These are phyloP conservation scores for Neocrepidodera transversa DNA, from an alignment of 2,888 invertebrate species.

Conservation along the genomic window DNA sequence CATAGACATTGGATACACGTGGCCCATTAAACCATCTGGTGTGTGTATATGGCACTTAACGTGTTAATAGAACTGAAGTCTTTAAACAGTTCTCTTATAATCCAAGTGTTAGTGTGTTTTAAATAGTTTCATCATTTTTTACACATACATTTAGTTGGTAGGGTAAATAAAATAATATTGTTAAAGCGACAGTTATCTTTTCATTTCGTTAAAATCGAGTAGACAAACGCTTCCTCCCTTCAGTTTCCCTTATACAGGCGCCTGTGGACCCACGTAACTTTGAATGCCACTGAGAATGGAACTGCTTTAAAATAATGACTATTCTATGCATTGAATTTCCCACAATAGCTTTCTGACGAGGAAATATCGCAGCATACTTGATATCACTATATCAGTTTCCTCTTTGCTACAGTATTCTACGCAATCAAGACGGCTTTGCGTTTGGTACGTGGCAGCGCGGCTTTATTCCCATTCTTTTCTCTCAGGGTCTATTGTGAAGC, in stretches of 20 bases:
- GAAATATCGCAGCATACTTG: conserved; percentile 48
- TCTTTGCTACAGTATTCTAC: conserved; percentile 41
- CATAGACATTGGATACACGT: too few species aligned
- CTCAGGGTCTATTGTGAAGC: background rate
- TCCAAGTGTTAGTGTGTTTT: too few species aligned
- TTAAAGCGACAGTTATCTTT: too few species aligned
- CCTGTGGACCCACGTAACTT: background rate
- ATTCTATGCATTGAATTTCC: conserved; percentile 54
- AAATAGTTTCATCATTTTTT: too few species aligned
- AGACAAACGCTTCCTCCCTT: too few species aligned
- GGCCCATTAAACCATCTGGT: too few species aligned
- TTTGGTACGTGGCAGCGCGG: conserved; percentile 35
- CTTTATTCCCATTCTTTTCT: conserved; percentile 37
- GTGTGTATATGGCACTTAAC: too few species aligned
- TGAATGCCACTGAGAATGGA: conserved; percentile 35
- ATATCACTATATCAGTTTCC: conserved; percentile 49
- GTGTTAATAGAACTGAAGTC: too few species aligned
- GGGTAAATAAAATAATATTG: too few species aligned
- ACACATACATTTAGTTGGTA: too few species aligned
- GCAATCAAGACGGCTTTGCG: conserved; percentile 43
- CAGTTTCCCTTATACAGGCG: background rate
- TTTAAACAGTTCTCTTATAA: too few species aligned
- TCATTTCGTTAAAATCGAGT: too few species aligned
- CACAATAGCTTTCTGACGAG: conserved; percentile 52
- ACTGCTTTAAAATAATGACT: conserved; percentile 52